phyloP scores from a whole-genome alignment of 2,888 invertebrate species.

The Griposia aprilina region DNA sequence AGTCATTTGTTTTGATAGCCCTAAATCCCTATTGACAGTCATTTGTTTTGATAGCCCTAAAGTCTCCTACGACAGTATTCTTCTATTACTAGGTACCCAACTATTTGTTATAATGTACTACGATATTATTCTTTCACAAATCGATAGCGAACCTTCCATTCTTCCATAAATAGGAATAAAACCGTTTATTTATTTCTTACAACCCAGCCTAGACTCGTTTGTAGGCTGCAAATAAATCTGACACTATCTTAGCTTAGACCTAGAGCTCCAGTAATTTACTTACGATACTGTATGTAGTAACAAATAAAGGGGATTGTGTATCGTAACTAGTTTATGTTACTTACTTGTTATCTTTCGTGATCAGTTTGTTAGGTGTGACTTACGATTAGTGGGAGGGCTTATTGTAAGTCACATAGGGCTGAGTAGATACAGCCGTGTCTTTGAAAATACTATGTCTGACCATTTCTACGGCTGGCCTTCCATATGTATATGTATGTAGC shows the following conservation, averaged over 20 bases:
- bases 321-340: conserved; percentile 28
- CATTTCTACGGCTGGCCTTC: not conserved
- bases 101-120: not conserved
- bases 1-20: too few species aligned
- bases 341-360: conserved; percentile 19
- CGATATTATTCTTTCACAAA: not conserved
- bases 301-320: conserved; percentile 34
- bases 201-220: not conserved
- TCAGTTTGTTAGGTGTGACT: not conserved
- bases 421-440: not conserved
- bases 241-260: conserved; percentile 40
- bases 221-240: conserved; percentile 49
- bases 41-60: conserved; percentile 1
- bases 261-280: conserved; percentile 49
- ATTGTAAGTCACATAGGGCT: not conserved
- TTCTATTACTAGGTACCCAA: not conserved
- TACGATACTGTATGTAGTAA: conserved; percentile 38
- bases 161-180: conserved; percentile 48
- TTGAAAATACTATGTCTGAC: not conserved
- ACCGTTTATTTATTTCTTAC: conserved; percentile 35
- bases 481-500: not conserved
- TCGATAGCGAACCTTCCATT: conserved; percentile 14
- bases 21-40: not conserved
- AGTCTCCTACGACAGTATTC: not conserved
- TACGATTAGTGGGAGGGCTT: too few species aligned